Evolutionary conservation across 2,797 vertebrate species (phyloP).

Genomic region (Scolopax bukidnonensis): DNA sequence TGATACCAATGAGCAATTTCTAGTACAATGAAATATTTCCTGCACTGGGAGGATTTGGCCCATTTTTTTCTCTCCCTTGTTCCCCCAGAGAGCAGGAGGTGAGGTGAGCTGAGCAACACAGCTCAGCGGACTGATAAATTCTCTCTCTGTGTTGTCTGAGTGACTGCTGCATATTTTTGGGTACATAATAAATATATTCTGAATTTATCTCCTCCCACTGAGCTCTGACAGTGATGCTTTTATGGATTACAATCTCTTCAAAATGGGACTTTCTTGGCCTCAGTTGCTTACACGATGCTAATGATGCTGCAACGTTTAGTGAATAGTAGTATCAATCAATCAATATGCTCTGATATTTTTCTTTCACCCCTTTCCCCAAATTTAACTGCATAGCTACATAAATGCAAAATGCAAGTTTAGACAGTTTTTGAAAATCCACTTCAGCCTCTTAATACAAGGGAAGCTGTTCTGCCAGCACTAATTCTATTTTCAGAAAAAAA

Average conservation of each 20-base stretch:
- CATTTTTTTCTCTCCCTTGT: not conserved
- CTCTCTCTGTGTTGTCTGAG: not conserved
- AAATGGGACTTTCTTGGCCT: not conserved
- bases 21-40: not conserved
- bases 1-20: not conserved
- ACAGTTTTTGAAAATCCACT: not conserved
- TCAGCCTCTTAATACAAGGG: not conserved
- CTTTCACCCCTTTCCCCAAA: not conserved
- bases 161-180: not conserved
- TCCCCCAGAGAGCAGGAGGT: not conserved
- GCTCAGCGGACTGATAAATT: fast-evolving
- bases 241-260: not conserved
- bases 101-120: not conserved
- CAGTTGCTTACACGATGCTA: not conserved
- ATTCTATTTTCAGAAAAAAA: not conserved
- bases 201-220: not conserved
- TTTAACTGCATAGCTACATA: not conserved
- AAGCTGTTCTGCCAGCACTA: not conserved
- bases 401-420: not conserved
- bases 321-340: not conserved
- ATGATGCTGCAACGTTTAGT: not conserved
- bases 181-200: not conserved
- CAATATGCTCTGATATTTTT: not conserved
- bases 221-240: not conserved
- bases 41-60: not conserved